Conservation (phyloP, 2,113 vertebrate species). For the Nanorana parkeri region DNA sequence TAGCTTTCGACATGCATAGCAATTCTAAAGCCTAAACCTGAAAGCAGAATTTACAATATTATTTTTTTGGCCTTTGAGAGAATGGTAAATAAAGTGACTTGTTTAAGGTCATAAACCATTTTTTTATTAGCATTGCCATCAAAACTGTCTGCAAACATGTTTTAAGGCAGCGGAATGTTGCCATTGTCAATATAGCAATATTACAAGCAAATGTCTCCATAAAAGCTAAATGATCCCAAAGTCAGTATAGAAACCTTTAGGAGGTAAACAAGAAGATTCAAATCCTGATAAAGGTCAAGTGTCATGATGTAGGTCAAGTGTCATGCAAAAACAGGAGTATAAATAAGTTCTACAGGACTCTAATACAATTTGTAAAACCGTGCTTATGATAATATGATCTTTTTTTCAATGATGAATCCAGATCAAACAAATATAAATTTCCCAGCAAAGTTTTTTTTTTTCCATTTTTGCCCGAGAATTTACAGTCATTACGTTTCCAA, state of each 20-base stretch:
- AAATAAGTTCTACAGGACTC: no score
- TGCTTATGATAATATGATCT: no score
- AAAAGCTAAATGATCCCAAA: constrained; percentile 2
- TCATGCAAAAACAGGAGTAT: no score
- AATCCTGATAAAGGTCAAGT: no score
- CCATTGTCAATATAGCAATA: constrained; percentile 1
- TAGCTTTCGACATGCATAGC: no score
- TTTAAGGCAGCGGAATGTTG: background rate
- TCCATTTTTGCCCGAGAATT: no score
- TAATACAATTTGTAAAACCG: no score
- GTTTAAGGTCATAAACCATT: constrained; percentile 1
- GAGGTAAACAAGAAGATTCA: background rate
- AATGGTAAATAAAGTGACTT: background rate
- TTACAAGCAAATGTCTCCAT: background rate
- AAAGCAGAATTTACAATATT: background rate
- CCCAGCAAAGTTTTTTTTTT: no score
- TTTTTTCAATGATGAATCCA: no score
- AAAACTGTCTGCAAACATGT: constrained; percentile 6
- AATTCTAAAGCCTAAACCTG: background rate
- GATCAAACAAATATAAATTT: no score
- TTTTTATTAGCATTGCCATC: constrained; percentile 14
- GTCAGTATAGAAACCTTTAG: background rate
- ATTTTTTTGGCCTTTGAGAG: background rate
- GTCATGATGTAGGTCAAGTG: no score
- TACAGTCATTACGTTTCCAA: no score